Evolutionary conservation across 1,140 invertebrate genomes (phyloP), one percentile per base, ranked within the genome.

Genomic region (Oryzaephilus surinamensis): DNA sequence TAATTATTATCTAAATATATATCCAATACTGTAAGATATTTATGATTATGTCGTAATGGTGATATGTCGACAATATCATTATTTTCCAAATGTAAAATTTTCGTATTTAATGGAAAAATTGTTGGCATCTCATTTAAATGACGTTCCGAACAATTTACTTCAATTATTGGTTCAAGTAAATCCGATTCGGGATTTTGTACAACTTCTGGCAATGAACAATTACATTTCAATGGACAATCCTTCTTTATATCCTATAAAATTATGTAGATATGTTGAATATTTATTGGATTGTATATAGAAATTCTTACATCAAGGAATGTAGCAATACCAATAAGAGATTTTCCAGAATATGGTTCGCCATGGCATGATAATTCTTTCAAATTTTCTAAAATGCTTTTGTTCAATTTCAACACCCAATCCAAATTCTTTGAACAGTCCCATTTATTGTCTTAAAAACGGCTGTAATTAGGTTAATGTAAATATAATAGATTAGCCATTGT

Each of bases 1-100:
- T 60, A 62, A 59, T 90, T 90, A 50, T 83, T 69, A 50, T 87
- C 81, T 34, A 89, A 54, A 55, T 82, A 84, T 2, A 90, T 55
- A 52, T 87, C 82, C 18, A 74, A 57, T 0, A 88, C 67, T 23
- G 44, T 38, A 68, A 63, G 21, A 49, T 85, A 86, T 27, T 66
- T 58, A 0, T 66, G 64, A 63, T 84, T 84, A 6, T 69, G 72
- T 0, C 73, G 67, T 8, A 88, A 60, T 0, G 74, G 48, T 14
- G 33, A 38, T n/a, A 61, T 17, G 42, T 57, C 51, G 13, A 41
- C 32, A 16, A 62, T 59, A 10, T 40, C 37, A 58, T 81, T 75
- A 32, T 65, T 63, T 46, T 62, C 63, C 3, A 77, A 55, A 19
- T 65, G 56, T 6, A 79, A 53, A 4, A 67, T 70, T 7, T 69